These are phyloP conservation scores for Drosophila prosaltans DNA, from an alignment of 1,140 invertebrate species.

Conservation along the genomic window DNA sequence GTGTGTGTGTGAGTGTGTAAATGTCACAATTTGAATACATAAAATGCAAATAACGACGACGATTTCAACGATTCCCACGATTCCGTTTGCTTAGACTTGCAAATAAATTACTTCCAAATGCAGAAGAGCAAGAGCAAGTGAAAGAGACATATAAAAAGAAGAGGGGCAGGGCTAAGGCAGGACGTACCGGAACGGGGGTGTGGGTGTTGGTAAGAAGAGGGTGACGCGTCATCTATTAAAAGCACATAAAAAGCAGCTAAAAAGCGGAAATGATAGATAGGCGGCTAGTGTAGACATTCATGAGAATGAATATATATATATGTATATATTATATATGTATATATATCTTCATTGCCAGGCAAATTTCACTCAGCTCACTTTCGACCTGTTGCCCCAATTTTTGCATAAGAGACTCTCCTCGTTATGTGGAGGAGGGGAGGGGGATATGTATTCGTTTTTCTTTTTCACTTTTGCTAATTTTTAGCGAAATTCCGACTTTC, in stretches of 20 bases:
- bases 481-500: conserved; percentile 9
- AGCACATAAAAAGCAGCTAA: conserved; percentile 71
- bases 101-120: conserved; percentile 69
- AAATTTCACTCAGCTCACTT: conserved; percentile 14
- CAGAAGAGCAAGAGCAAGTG: not conserved
- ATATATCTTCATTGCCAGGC: conserved; percentile 10
- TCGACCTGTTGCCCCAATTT: conserved; percentile 75
- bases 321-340: too few species aligned
- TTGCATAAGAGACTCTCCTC: conserved; percentile 22
- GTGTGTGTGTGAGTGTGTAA: conserved; percentile 62
- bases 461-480: conserved; percentile 57
- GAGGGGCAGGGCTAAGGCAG: too few species aligned
- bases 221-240: conserved; percentile 78
- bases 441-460: not conserved
- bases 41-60: conserved; percentile 73
- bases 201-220: not conserved
- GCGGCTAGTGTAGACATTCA: conserved; percentile 46
- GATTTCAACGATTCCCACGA: conserved; percentile 33
- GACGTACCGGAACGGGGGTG: too few species aligned
- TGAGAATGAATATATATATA: too few species aligned
- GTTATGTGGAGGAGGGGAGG: conserved; percentile 19
- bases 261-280: conserved; percentile 76
- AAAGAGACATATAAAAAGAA: not conserved
- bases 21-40: conserved; percentile 81
- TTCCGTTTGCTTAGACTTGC: conserved; percentile 47